Percentiles rank a stretch among this genome's conserved stretches.
phyloP scores from a whole-genome alignment of 2,113 vertebrate genomes.

The Hydrochoerus hydrochaeris region DNA sequence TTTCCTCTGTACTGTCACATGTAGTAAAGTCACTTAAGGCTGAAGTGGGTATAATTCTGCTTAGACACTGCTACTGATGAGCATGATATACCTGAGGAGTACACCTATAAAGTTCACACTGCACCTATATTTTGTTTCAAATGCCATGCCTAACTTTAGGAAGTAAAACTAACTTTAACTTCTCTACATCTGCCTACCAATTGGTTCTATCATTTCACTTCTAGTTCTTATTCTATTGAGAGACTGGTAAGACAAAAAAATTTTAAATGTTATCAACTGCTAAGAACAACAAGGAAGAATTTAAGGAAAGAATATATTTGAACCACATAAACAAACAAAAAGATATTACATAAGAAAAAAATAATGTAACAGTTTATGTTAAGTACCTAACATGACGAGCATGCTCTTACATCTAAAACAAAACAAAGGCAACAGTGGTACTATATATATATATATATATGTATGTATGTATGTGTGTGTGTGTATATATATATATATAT shows the following conservation, averaged over 20 bases:
- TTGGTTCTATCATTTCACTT: background rate
- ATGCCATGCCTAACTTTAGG: background rate
- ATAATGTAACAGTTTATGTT: conserved; percentile 96
- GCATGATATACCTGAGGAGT: background rate
- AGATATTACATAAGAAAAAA: conserved; percentile 95
- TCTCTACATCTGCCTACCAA: background rate
- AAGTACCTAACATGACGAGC: conserved; percentile 94
- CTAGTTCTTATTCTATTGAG: background rate
- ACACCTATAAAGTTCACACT: background rate
- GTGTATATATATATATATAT: conserved; percentile 95
- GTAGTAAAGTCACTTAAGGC: background rate
- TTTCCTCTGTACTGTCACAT: background rate
- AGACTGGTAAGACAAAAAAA: conserved; percentile 29
- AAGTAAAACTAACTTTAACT: background rate
- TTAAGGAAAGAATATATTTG: conserved; percentile 98
- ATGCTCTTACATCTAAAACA: conserved; percentile 93
- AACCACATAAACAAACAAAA: conserved; percentile 93
- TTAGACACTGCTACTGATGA: background rate
- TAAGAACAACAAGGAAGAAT: conserved; percentile 83
- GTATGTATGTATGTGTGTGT: too few species aligned
- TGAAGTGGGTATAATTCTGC: background rate
- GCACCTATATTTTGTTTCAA: background rate
- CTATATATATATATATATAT: conserved; percentile 95
- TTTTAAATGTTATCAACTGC: conserved; percentile 73
- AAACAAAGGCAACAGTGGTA: conserved; percentile 89